Evolutionary conservation across 37 sponge, comb jelly and placozoan species (phyloP).

Genomic region (Corticium candelabrum): DNA sequence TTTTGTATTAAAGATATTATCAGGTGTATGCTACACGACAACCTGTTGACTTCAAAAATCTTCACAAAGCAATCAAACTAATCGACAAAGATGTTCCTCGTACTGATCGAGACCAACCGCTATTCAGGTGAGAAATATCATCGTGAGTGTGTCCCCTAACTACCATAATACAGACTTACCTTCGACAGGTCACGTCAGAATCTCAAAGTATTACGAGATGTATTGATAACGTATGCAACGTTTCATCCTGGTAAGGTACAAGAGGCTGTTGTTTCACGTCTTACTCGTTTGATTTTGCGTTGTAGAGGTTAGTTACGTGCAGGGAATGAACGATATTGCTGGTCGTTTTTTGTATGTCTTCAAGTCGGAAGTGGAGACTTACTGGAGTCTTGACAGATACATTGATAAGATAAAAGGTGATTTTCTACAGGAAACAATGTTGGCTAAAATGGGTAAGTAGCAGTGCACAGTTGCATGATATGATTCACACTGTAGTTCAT

Average conservation of each 20-base stretch:
- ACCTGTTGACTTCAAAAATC: constrained; percentile 33
- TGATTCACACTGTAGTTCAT: background rate
- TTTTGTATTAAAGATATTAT: background rate
- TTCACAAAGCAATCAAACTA: constrained; percentile 54
- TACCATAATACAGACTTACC: background rate
- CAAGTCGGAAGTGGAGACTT: constrained; percentile 72
- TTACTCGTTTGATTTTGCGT: background rate
- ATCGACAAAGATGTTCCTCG: constrained; percentile 71
- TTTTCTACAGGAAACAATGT: constrained; percentile 52
- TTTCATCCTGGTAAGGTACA: constrained; percentile 15
- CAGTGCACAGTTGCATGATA: background rate
- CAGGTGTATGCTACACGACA: constrained; percentile 62
- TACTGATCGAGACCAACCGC: constrained; percentile 62
- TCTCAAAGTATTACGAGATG: background rate
- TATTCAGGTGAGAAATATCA: constrained; percentile 43
- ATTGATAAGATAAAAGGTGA: constrained; percentile 55
- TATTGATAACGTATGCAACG: constrained; percentile 14
- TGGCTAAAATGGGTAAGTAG: constrained; percentile 15
- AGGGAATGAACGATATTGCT: constrained; percentile 88
- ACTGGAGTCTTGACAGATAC: constrained; percentile 64
- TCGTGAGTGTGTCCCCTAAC: background rate
- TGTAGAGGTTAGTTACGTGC: constrained; percentile 63
- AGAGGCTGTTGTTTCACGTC: constrained; percentile 1
- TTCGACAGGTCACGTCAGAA: constrained; percentile 3
- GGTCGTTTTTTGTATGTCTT: constrained; percentile 75